Evolutionary conservation across 2,888 invertebrate species (phyloP).

Genomic region (Caenorhabditis plicata): DNA sequence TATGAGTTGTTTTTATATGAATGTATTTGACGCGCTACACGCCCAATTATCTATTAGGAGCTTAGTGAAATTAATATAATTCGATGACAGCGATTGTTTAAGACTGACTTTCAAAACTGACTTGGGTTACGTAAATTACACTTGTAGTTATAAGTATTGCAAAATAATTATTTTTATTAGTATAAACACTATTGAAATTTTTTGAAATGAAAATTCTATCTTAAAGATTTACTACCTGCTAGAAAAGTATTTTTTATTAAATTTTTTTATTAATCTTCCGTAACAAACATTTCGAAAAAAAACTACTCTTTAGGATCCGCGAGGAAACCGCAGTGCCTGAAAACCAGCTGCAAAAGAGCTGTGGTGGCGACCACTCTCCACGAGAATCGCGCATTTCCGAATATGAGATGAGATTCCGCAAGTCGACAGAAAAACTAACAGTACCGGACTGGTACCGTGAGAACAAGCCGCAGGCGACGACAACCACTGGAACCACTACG

Average conservation of each 20-base stretch:
- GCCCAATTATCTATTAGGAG: too few species aligned
- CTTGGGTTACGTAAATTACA: too few species aligned
- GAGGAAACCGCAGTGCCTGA: slow-evolving; percentile 64
- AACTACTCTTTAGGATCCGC: slow-evolving; percentile 48
- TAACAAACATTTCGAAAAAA: neutral
- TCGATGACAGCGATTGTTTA: too few species aligned
- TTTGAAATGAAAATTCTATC: too few species aligned
- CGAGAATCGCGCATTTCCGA: slow-evolving; percentile 49
- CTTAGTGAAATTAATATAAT: too few species aligned
- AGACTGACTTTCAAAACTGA: too few species aligned
- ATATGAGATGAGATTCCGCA: slow-evolving; percentile 64
- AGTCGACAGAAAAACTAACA: slow-evolving; percentile 61
- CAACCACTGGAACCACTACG: too few species aligned
- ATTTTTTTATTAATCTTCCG: neutral
- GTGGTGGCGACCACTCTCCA: slow-evolving; percentile 36
- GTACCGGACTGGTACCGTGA: slow-evolving; percentile 65
- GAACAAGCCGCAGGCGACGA: slow-evolving; percentile 18
- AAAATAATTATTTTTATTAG: too few species aligned
- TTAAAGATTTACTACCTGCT: neutral
- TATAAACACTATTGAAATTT: too few species aligned
- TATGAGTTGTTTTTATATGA: too few species aligned
- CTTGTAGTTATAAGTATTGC: too few species aligned
- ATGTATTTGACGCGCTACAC: too few species aligned
- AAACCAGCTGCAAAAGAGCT: slow-evolving; percentile 64
- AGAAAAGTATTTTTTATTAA: neutral